Conservation (phyloP, 2,888 invertebrate species). For the Allolobophora icterica region DNA sequence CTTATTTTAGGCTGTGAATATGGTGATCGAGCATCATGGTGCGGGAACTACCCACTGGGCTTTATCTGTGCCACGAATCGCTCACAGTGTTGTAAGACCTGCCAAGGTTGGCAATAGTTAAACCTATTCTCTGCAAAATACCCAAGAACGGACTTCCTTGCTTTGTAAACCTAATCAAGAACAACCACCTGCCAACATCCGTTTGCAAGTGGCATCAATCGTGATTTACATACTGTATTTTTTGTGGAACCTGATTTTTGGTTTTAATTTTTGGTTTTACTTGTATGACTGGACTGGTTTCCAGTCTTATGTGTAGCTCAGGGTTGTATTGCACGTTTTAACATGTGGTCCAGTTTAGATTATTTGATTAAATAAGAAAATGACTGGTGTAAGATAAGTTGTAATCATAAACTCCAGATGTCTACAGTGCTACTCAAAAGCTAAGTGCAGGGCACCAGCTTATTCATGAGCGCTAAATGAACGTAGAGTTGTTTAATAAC, state of each 20-base stretch:
- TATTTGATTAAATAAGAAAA: background rate
- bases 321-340: background rate
- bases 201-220: background rate
- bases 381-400: background rate
- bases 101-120: background rate
- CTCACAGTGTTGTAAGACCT: background rate
- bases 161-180: background rate
- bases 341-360: background rate
- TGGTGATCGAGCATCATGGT: slow-evolving; percentile 52
- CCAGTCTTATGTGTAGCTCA: background rate
- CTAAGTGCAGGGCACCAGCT: no score
- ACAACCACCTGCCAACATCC: background rate
- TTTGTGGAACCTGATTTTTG: background rate
- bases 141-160: slow-evolving; percentile 8
- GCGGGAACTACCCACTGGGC: slow-evolving; percentile 23
- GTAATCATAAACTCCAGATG: no score
- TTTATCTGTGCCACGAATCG: background rate
- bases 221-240: background rate
- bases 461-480: no score
- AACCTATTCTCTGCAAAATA: background rate
- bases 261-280: background rate
- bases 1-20: slow-evolving; percentile 53
- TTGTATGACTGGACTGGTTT: background rate
- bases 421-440: no score
- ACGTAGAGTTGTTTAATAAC: background rate